Conservation (phyloP, 2,113 vertebrate species). For the Saguinus imperator region DNA sequence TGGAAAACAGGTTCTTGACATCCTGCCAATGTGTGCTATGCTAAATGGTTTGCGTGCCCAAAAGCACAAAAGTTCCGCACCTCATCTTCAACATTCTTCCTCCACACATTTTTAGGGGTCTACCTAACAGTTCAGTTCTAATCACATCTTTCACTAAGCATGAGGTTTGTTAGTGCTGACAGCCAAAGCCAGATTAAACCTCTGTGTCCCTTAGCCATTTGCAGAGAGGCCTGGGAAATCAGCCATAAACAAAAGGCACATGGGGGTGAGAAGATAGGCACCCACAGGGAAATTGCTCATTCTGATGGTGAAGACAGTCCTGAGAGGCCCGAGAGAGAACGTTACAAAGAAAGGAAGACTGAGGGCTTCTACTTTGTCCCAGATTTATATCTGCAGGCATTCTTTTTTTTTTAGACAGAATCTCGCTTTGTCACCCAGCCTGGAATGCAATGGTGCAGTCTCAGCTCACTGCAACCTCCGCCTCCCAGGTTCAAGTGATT, state of each 20-base stretch:
- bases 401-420: too few relatives aligned
- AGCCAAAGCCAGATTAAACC: not conserved
- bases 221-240: not conserved
- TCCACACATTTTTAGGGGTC: not conserved
- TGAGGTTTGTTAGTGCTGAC: not conserved
- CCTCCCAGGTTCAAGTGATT: too few relatives aligned
- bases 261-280: not conserved
- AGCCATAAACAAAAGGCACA: not conserved
- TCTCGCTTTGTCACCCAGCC: too few relatives aligned
- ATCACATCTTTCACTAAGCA: conserved; percentile 6
- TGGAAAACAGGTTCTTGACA: not conserved
- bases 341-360: not conserved
- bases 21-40: not conserved
- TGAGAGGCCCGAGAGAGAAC: not conserved
- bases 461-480: too few relatives aligned
- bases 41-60: not conserved
- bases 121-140: not conserved
- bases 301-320: not conserved
- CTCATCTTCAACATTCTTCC: not conserved
- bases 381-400: not conserved
- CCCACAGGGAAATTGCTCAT: not conserved
- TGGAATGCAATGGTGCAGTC: too few relatives aligned
- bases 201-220: not conserved
- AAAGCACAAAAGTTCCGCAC: not conserved
- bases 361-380: not conserved